Evolutionary conservation across 2,113 vertebrate species (phyloP), one percentile per base, ranked within the genome.

Genomic region (Eublepharis macularius): DNA sequence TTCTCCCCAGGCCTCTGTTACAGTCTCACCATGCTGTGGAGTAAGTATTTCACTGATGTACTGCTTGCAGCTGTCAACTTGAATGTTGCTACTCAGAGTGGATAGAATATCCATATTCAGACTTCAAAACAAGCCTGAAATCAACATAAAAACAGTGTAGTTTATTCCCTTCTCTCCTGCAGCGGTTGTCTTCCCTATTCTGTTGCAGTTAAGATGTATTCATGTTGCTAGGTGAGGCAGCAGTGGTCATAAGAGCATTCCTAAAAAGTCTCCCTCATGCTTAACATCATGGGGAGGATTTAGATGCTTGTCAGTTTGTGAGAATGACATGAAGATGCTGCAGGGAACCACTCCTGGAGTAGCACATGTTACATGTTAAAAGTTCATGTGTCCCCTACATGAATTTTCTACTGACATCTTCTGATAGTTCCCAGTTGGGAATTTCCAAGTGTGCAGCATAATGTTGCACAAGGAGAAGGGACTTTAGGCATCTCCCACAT

Each of bases 51-150:
- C 63, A 63, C 68, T 86, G 77, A 86, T 74, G 69, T 39, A 36
- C 41, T 74, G 60, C 32, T 63, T 86, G 77, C n/a, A 86, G 84
- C 76, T 80, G 77, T 86, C 72, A 24, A 69, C 86, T 81, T 76
- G 29, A 10, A 76, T 92, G 34, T 45, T 93, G 72, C 75, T 82
- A 76, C 24, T 34, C 12, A 83, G 14, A 76, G 21, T 54, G 73
- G 69, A 81, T 85, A 32, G 73, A 66, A 81, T 85, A 32, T 60
- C 69, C 63, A 19, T 86, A 78, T 14, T 41, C 80, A 63, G 32
- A 24, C 41, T 87, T 84, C 51, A 86, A 36, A 14, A 43, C n/a
- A 86, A 74, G 32, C 29, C 82, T 88, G 76, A 60, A 16, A 24
- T 83, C 21, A 76, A 76, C 80, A 90, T 88, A 16, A 88, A 76